Evolutionary conservation across 2,888 invertebrate genomes (phyloP).

Genomic region (Ectropis crepuscularia): DNA sequence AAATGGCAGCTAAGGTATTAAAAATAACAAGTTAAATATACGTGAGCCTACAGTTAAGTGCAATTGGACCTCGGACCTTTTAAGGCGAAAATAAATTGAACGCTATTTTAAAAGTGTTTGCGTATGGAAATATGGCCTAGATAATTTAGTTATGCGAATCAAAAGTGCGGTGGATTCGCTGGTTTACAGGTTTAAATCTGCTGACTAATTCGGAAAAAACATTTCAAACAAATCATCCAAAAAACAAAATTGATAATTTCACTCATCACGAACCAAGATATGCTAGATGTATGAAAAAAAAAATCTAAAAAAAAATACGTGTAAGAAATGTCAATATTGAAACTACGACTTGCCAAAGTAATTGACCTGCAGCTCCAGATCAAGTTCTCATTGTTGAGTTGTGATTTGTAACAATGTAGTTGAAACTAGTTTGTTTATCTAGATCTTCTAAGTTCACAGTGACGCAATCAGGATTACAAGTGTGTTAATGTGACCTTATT

Average conservation of each 20-base stretch:
- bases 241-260: not conserved
- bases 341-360: conserved; percentile 2
- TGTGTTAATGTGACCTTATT: conserved; percentile 27
- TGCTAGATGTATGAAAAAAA: not conserved
- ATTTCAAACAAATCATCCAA: no score
- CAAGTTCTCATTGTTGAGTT: conserved; percentile 22
- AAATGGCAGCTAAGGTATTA: conserved; percentile 82
- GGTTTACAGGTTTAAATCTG: no score
- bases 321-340: not conserved
- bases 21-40: conserved; percentile 36
- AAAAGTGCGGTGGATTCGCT: not conserved
- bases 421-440: conserved; percentile 28
- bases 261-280: not conserved
- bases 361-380: conserved; percentile 13
- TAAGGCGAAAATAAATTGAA: conserved; percentile 16
- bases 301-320: not conserved
- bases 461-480: conserved; percentile 25
- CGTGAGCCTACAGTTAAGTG: conserved; percentile 29
- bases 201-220: no score
- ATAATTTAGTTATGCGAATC: not conserved
- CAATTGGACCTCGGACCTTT: conserved; percentile 21
- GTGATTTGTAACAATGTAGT: conserved; percentile 22
- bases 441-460: conserved; percentile 27
- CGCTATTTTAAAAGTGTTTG: conserved; percentile 7
- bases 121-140: not conserved